phyloP scores from a whole-genome alignment of 2,797 vertebrate genomes.

The Varecia variegata region DNA sequence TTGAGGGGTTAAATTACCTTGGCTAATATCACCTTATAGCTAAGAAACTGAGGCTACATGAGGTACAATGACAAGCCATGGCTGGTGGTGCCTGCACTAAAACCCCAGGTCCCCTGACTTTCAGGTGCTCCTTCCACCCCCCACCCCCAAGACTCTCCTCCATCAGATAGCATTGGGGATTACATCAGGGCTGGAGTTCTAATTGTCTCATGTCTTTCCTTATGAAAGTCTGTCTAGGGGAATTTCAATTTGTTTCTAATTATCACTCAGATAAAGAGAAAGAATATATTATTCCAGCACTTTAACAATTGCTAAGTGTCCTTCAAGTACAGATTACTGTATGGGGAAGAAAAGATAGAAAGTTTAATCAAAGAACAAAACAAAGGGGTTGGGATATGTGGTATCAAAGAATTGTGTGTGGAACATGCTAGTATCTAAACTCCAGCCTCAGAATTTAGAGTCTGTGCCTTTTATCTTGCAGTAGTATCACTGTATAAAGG shows the following conservation, averaged over 20 bases:
- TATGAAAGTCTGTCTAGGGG: not conserved
- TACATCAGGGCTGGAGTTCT: not conserved
- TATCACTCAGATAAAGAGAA: not conserved
- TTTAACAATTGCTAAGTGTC: not conserved
- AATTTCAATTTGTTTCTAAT: conserved; percentile 31
- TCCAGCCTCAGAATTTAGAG: conserved; percentile 7
- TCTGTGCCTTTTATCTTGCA: conserved; percentile 3
- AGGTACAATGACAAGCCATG: not conserved
- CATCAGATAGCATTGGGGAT: not conserved
- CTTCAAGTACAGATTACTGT: not conserved
- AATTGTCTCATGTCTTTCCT: not conserved
- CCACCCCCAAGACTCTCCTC: not conserved
- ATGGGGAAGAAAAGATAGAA: conserved; percentile 9
- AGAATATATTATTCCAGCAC: not conserved
- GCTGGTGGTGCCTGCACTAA: not conserved
- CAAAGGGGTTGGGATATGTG: not conserved
- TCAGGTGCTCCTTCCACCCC: not conserved
- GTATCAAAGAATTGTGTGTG: not conserved
- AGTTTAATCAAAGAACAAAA: conserved; percentile 25
- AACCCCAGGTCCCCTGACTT: not conserved
- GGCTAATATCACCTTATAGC: not conserved
- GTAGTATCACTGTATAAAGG: not conserved
- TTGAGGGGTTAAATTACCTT: not conserved
- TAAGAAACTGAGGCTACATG: not conserved
- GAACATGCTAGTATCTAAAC: not conserved